These are phyloP conservation scores for Dasypogon diadema DNA, from an alignment of 2,888 invertebrate species.

Conservation along the genomic window DNA sequence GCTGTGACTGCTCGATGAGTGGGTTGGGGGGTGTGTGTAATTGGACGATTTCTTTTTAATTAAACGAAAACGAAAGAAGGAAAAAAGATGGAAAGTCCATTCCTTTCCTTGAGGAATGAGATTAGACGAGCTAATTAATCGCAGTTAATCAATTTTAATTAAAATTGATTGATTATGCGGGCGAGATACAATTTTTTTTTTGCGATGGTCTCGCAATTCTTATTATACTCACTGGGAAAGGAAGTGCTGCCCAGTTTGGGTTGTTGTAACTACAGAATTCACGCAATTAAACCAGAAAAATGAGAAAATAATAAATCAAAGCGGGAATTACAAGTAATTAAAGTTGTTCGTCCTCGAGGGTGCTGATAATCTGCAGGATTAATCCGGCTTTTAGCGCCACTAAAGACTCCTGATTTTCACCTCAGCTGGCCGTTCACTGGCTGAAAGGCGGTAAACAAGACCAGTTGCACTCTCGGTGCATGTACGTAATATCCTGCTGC, in stretches of 20 bases:
- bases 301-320: constrained; percentile 20
- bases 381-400: constrained; percentile 25
- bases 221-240: not conserved
- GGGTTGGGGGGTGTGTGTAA: constrained; percentile 54
- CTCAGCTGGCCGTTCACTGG: constrained; percentile 19
- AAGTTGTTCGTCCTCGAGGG: constrained; percentile 19
- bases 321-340: constrained; percentile 39
- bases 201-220: not conserved
- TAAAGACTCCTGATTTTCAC: constrained; percentile 49
- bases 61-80: constrained; percentile 55
- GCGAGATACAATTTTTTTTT: constrained; percentile 4
- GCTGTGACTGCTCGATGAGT: constrained; percentile 50
- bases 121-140: constrained; percentile 53
- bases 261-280: not conserved
- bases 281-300: constrained; percentile 6
- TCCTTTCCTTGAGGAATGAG: constrained; percentile 2
- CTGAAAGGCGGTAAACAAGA: constrained; percentile 23
- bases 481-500: not conserved
- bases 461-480: constrained; percentile 28
- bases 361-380: constrained; percentile 23
- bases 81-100: constrained; percentile 49
- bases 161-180: constrained; percentile 54
- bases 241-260: not conserved
- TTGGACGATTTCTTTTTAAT: constrained; percentile 58
- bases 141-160: constrained; percentile 55